Evolutionary conservation across 2,888 invertebrate species (phyloP), one percentile per base, ranked within the genome.

Genomic region (Desoria tigrina): DNA sequence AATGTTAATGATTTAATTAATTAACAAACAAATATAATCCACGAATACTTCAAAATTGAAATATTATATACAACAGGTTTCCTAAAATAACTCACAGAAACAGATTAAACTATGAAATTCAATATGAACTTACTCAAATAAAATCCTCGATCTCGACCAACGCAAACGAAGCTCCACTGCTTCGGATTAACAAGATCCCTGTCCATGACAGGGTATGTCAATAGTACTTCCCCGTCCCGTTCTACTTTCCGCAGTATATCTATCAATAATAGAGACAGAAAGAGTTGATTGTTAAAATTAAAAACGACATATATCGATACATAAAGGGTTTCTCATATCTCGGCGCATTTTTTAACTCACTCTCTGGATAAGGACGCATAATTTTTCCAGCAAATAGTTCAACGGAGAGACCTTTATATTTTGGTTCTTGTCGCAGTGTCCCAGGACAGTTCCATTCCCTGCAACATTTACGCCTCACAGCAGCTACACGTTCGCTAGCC

Each of bases 131-230:
- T 64, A 70, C 75, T 65, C 42, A 75, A 49, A 45, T 73, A 75
- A 42, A 73, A 74, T 27, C 75, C 75, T 27, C 75, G 59, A 24
- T 73, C 72, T 11, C 73, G 57, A 16, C 75, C 75, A 32, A 74
- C 72, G 16, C 67, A 51, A 7, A 74, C 68, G 51, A 75, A 69
- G 27, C 63, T 65, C 74, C 74, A 75, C 37, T 75, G 73, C 6
- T 65, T 45, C 1, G 75, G 73, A 27, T 55, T 63, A 1, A 14
- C 14, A 7, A 75, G 50, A n/a, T 75, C 74, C 18, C 65, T 59
- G 11, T 68, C 66, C 63, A 75, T 60, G 0, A 62, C 62, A 4
- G 59, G 27, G 28, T 65, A 70, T 1, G 66, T 70, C 9, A 75
- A 26, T 27, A 65, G 50, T 2, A 64, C 58, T 49, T 74, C 75